phyloP scores from a whole-genome alignment of 1,140 invertebrate species.

The Radopholus similis region DNA sequence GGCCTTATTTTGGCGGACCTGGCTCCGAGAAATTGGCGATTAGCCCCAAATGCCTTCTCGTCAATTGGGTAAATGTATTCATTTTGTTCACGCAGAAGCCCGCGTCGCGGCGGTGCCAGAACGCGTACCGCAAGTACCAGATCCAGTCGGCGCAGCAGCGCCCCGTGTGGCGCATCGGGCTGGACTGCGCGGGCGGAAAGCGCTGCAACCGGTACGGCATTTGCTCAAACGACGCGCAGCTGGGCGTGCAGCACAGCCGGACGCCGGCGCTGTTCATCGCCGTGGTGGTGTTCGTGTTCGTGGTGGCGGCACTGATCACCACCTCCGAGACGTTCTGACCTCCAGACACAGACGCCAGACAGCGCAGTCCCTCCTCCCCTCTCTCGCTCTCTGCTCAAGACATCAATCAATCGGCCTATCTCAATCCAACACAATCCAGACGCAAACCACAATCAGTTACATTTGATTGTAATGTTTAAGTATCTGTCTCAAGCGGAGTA shows the following conservation, averaged over 20 bases:
- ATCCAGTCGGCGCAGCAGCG: conserved; percentile 49
- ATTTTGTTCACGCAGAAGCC: conserved; percentile 48
- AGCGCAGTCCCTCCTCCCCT: neutral
- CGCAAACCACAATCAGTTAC: too few relatives aligned
- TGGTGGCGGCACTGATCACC: conserved; percentile 19
- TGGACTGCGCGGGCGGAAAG: conserved; percentile 60
- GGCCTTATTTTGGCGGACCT: too few relatives aligned
- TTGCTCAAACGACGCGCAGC: conserved; percentile 38
- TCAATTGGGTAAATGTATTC: too few relatives aligned
- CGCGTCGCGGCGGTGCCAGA: conserved; percentile 56
- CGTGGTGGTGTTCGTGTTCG: conserved; percentile 23
- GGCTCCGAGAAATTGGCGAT: too few relatives aligned
- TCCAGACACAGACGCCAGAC: neutral
- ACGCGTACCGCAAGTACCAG: conserved; percentile 56
- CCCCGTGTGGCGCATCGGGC: conserved; percentile 56
- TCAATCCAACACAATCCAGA: too few relatives aligned
- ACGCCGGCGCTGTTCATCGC: conserved; percentile 20
- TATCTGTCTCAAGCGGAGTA: too few relatives aligned
- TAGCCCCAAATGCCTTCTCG: neutral
- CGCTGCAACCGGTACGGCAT: conserved; percentile 58
- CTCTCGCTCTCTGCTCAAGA: neutral
- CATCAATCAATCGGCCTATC: too few relatives aligned
- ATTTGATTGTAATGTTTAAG: too few relatives aligned
- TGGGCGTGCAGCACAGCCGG: neutral
- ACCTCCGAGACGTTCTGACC: conserved; percentile 18